These are phyloP conservation scores for Alectura lathami DNA, from an alignment of 2,113 vertebrate species.

Conservation along the genomic window DNA sequence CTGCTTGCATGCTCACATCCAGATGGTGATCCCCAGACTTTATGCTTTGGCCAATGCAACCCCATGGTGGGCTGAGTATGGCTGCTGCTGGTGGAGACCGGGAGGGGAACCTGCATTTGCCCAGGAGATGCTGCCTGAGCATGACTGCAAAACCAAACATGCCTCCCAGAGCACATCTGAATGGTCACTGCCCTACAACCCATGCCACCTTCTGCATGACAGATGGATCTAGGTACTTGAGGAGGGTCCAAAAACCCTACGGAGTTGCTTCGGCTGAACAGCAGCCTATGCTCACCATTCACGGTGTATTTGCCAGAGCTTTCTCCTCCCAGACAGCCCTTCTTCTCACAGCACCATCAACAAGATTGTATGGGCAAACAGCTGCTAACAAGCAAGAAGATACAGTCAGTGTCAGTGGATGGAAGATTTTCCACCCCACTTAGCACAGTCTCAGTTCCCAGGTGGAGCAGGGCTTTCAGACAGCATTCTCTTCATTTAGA, in stretches of 20 bases:
- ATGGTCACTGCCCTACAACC: neutral
- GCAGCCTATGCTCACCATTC: neutral
- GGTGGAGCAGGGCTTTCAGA: neutral
- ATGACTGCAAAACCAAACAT: neutral
- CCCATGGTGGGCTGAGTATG: neutral
- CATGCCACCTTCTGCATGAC: neutral
- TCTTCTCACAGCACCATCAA: neutral
- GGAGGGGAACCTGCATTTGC: neutral
- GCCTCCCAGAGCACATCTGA: neutral
- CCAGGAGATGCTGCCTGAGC: fast-evolving
- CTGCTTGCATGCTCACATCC: neutral
- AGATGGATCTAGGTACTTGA: neutral
- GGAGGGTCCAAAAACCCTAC: neutral
- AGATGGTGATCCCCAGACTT: neutral
- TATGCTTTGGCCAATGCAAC: neutral
- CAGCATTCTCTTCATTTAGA: neutral
- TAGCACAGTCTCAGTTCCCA: neutral
- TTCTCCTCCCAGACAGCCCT: neutral
- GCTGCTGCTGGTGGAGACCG: neutral
- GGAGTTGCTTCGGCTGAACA: neutral
- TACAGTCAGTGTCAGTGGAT: neutral
- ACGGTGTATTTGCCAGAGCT: neutral
- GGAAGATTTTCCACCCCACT: neutral
- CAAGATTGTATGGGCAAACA: fast-evolving
- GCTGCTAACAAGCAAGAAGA: neutral